Conservation (phyloP, 2,888 invertebrate species). For the Digitonthophagus gazella region DNA sequence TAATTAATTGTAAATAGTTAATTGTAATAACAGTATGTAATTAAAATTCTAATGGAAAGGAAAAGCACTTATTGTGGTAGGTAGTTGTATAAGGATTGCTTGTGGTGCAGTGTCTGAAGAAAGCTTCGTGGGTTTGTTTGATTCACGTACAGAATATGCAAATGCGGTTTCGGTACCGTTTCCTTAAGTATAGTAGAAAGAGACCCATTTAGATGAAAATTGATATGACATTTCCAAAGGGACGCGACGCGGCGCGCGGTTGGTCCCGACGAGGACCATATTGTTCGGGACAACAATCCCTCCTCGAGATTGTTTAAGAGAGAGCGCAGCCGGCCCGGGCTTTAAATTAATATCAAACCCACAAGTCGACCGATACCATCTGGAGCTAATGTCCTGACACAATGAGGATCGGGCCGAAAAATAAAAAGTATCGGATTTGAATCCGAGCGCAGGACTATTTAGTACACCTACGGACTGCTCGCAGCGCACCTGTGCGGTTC, state of each 20-base stretch:
- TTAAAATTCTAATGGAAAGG: no score
- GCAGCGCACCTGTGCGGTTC: slow-evolving; percentile 44
- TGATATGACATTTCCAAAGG: slow-evolving; percentile 27
- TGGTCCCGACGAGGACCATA: slow-evolving; percentile 19
- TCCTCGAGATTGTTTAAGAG: slow-evolving; percentile 34
- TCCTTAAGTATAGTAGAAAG: slow-evolving; percentile 1
- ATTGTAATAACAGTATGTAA: no score
- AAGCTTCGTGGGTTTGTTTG: background rate
- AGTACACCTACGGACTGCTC: slow-evolving; percentile 49
- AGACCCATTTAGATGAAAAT: slow-evolving; percentile 20
- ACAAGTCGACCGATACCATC: slow-evolving; percentile 46
- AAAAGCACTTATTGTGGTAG: no score
- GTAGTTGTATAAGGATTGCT: no score
- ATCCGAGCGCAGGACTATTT: slow-evolving; percentile 50
- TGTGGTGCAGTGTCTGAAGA: background rate
- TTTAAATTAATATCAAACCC: slow-evolving; percentile 50
- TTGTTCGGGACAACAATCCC: slow-evolving; percentile 34
- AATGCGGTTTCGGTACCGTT: background rate
- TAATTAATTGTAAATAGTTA: no score
- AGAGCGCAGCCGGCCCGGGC: slow-evolving; percentile 42
- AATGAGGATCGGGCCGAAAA: slow-evolving; percentile 48
- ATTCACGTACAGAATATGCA: background rate
- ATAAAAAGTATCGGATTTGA: slow-evolving; percentile 49
- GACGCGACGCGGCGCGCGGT: slow-evolving; percentile 5
- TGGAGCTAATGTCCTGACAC: slow-evolving; percentile 51